Conservation (phyloP, 2,113 vertebrate genomes). For the Morone chrysops region DNA sequence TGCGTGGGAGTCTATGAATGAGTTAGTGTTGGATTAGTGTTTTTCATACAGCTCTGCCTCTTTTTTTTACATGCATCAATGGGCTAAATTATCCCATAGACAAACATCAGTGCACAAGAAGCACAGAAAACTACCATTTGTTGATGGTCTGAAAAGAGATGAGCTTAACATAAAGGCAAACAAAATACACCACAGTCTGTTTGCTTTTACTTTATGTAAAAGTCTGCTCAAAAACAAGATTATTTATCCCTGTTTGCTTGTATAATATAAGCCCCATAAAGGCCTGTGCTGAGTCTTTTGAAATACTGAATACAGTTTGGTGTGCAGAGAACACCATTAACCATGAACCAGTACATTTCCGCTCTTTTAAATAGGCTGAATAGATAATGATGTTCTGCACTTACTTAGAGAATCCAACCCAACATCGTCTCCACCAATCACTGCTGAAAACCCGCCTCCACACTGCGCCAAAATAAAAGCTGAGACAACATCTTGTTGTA, state of each 20-base stretch:
- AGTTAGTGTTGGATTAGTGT: not conserved
- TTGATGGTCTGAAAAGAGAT: not conserved
- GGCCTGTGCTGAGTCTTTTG: not conserved
- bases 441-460: not conserved
- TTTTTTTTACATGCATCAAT: not conserved
- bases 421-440: not conserved
- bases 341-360: not conserved
- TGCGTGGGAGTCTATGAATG: not conserved
- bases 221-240: not conserved
- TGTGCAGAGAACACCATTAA: not conserved
- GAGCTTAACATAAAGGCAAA: slow-evolving; percentile 15
- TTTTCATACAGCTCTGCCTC: not conserved
- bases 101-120: slow-evolving; percentile 10
- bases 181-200: not conserved
- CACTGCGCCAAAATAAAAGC: no score
- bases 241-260: not conserved
- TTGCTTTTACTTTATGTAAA: not conserved
- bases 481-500: no score
- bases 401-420: not conserved
- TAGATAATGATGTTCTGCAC: not conserved
- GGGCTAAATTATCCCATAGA: not conserved
- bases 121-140: slow-evolving; percentile 15
- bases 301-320: not conserved
- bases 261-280: not conserved
- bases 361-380: not conserved